A percentile compares a stretch with the other conserved stretches of the same genome.
phyloP scores from a whole-genome alignment of 2,797 vertebrate species.

The Knipowitschia caucasica region DNA sequence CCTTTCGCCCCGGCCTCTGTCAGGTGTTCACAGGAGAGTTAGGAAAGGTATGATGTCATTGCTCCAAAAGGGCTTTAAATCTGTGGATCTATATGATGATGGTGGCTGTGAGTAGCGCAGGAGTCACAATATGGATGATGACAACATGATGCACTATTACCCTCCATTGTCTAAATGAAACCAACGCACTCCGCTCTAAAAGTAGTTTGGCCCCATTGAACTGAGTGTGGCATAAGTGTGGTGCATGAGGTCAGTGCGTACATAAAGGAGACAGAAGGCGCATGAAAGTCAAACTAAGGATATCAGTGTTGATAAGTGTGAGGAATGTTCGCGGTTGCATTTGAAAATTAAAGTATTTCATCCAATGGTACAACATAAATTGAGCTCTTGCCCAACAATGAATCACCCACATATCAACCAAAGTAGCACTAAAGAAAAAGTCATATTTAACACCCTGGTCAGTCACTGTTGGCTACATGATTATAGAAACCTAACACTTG shows the following conservation, averaged over 20 bases:
- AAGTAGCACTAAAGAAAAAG: background rate
- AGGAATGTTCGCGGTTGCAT: background rate
- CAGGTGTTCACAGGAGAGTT: constrained; percentile 38
- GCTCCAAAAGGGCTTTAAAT: constrained; percentile 44
- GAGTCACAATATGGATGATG: background rate
- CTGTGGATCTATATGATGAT: constrained; percentile 31
- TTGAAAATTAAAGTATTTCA: constrained; percentile 2
- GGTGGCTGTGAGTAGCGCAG: constrained; percentile 7
- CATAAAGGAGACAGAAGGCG: background rate
- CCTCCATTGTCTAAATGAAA: constrained; percentile 8
- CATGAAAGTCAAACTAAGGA: background rate
- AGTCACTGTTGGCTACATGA: no score
- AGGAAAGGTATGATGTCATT: constrained; percentile 46
- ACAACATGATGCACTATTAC: constrained; percentile 14
- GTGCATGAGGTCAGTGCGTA: constrained; percentile 1
- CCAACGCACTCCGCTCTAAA: background rate
- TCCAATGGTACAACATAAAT: constrained; percentile 7
- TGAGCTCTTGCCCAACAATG: background rate
- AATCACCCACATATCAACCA: background rate
- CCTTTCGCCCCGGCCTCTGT: constrained; percentile 39
- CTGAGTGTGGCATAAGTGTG: background rate
- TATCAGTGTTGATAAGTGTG: constrained; percentile 2
- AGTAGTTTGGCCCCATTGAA: constrained; percentile 8
- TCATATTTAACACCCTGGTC: background rate
- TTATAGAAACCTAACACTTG: no score